These are phyloP conservation scores for Ryuthela nishihirai DNA, from an alignment of 2,888 invertebrate species.

Conservation along the genomic window DNA sequence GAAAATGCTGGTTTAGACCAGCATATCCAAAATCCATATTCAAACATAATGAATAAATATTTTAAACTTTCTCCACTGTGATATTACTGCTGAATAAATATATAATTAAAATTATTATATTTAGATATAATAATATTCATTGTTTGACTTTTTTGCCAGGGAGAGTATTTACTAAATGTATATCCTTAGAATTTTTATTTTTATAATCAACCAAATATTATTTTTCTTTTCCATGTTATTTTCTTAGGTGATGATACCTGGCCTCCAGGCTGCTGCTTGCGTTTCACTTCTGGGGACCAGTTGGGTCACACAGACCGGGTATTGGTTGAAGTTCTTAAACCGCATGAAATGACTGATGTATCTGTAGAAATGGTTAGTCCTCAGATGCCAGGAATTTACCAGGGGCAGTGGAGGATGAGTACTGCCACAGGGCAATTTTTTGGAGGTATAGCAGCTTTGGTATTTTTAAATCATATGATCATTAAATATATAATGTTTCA, in stretches of 20 bases:
- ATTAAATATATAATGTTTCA: too few relatives aligned
- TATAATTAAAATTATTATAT: too few relatives aligned
- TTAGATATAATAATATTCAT: too few relatives aligned
- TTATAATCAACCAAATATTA: not conserved
- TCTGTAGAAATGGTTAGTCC: constrained; percentile 79
- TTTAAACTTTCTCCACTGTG: too few relatives aligned
- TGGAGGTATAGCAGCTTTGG: constrained; percentile 87
- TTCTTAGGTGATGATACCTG: constrained; percentile 64
- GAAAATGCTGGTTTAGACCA: too few relatives aligned
- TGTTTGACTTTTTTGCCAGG: too few relatives aligned
- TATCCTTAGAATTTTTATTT: too few relatives aligned
- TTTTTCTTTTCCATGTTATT: constrained; percentile 1
- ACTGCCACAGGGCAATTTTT: constrained; percentile 83
- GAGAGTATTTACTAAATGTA: too few relatives aligned
- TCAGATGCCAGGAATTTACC: constrained; percentile 65
- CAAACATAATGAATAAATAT: too few relatives aligned
- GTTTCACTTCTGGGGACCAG: constrained; percentile 66
- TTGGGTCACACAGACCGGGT: constrained; percentile 59
- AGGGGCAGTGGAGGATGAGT: constrained; percentile 85
- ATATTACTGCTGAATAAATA: too few relatives aligned
- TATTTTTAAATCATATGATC: too few relatives aligned
- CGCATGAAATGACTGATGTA: constrained; percentile 72
- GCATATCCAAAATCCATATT: too few relatives aligned
- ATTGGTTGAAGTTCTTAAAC: constrained; percentile 66
- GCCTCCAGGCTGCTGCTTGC: constrained; percentile 73